Evolutionary conservation across 2,888 invertebrate species (phyloP).

Genomic region (Nowickia ferox): DNA sequence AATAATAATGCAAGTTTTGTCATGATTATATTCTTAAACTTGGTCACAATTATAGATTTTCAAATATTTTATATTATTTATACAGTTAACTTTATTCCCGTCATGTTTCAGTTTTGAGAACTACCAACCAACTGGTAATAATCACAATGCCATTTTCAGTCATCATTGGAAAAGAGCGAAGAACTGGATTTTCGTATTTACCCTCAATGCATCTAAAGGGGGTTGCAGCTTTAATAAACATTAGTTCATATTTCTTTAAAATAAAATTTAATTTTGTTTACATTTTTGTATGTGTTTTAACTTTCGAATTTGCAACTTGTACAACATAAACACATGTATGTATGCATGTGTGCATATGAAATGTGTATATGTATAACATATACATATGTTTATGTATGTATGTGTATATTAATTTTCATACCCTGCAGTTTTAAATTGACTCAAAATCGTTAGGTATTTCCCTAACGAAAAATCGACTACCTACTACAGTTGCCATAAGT

Average conservation of each 20-base stretch:
- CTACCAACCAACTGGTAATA: constrained; percentile 55
- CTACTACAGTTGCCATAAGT: too few relatives aligned
- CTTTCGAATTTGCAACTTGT: not conserved
- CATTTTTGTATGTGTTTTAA: not conserved
- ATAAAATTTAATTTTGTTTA: too few relatives aligned
- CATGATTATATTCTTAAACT: not conserved
- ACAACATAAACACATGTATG: not conserved
- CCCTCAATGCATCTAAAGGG: constrained; percentile 7
- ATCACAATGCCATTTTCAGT: constrained; percentile 36
- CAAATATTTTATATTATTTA: constrained; percentile 1
- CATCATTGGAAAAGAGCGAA: constrained; percentile 45
- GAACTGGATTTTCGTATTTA: constrained; percentile 13
- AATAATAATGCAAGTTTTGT: not conserved
- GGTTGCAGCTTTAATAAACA: constrained; percentile 23
- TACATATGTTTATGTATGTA: not conserved
- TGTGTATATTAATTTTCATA: not conserved
- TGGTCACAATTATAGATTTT: constrained; percentile 1
- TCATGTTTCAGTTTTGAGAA: constrained; percentile 44
- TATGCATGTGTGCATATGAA: not conserved
- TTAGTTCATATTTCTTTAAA: not conserved
- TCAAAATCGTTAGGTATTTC: too few relatives aligned
- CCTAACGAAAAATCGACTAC: too few relatives aligned
- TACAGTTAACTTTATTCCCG: constrained; percentile 16
- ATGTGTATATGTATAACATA: not conserved
- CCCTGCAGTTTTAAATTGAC: too few relatives aligned